phyloP scores from a whole-genome alignment of 2,888 invertebrate genomes.

The Cyaniris semiargus region DNA sequence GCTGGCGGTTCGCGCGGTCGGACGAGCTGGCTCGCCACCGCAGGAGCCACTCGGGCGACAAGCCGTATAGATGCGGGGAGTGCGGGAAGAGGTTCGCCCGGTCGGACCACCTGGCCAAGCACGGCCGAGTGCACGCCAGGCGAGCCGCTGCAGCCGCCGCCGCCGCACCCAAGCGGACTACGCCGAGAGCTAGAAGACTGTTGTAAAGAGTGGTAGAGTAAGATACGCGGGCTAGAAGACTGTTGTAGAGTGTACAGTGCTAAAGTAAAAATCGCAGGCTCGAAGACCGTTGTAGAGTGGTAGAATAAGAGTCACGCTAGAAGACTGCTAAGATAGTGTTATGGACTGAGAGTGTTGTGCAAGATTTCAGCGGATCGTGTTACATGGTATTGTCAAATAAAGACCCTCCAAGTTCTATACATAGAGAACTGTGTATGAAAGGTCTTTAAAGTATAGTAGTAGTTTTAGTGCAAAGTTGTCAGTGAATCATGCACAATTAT shows the following conservation, averaged over 20 bases:
- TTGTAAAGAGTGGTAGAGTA: constrained; percentile 43
- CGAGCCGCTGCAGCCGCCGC: constrained; percentile 68
- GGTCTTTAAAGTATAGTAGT: neutral
- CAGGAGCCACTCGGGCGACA: constrained; percentile 96
- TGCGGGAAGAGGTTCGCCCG: constrained; percentile 95
- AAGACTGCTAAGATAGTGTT: neutral
- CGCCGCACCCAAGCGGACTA: constrained; percentile 46
- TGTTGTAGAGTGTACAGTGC: neutral
- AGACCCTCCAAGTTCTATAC: neutral
- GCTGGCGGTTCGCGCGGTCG: constrained; percentile 96
- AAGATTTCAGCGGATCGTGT: neutral
- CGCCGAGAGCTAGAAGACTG: constrained; percentile 53
- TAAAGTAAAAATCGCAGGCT: neutral
- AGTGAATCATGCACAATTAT: neutral
- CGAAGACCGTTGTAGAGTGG: neutral
- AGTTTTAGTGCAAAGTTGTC: neutral
- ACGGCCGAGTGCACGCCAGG: constrained; percentile 90
- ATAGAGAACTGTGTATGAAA: neutral
- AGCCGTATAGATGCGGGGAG: constrained; percentile 93
- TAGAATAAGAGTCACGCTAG: constrained; percentile 1
- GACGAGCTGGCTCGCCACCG: constrained; percentile 96
- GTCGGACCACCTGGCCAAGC: constrained; percentile 96
- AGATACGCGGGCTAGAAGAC: neutral
- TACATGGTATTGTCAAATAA: neutral
- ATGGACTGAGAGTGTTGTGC: neutral